Percentiles rank a stretch among this genome's conserved stretches.
phyloP scores from a whole-genome alignment of 2,797 vertebrate species.

The Gadopsis marmoratus region DNA sequence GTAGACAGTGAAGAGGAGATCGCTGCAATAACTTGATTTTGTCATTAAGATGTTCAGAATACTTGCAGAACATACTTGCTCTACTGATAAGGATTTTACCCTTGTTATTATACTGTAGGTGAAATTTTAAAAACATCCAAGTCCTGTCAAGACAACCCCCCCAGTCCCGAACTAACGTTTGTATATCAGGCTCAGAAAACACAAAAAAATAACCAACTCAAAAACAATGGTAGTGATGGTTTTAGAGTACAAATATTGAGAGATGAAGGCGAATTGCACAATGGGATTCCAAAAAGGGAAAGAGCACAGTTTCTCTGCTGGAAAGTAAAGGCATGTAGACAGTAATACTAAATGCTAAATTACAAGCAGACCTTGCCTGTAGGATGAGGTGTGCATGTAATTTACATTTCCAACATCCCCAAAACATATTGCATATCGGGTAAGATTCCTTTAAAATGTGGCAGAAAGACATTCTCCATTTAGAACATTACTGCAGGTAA shows the following conservation, averaged over 20 bases:
- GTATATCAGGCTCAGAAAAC: constrained; percentile 20
- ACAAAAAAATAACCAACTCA: neutral
- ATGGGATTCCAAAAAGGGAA: constrained; percentile 3
- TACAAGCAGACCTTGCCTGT: neutral
- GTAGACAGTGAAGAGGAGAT: constrained; percentile 2
- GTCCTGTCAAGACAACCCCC: neutral
- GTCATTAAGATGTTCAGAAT: constrained; percentile 23
- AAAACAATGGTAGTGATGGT: constrained; percentile 17
- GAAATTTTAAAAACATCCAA: neutral
- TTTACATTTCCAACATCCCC: constrained; percentile 2
- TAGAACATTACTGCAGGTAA: neutral
- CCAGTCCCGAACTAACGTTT: neutral
- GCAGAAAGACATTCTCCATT: neutral
- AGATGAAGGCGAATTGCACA: neutral
- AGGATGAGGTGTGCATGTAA: neutral
- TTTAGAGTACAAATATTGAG: neutral
- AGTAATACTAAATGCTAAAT: constrained; percentile 10
- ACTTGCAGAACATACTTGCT: constrained; percentile 16
- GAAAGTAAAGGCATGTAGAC: constrained; percentile 51
- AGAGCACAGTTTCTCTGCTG: constrained; percentile 33
- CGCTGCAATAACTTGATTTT: constrained; percentile 8
- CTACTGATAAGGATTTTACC: neutral
- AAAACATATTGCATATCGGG: neutral
- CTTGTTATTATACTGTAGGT: neutral
- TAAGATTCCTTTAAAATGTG: neutral